Conservation (phyloP, 37 sponge, comb jelly and placozoan species). For the Beroe forskalii region DNA sequence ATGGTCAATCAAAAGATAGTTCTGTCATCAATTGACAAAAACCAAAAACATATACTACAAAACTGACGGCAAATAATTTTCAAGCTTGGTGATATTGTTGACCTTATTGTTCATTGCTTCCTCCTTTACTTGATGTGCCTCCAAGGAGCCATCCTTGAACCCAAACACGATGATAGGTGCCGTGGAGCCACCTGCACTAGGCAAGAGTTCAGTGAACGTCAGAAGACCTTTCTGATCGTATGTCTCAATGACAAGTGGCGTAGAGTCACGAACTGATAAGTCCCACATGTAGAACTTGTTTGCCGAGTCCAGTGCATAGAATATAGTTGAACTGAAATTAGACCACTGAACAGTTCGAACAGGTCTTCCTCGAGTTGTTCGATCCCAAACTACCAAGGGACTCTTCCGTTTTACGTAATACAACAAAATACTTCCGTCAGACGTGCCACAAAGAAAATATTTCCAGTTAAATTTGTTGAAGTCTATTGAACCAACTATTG, state of each 20-base stretch:
- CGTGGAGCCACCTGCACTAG: background rate
- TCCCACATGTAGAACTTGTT: constrained; percentile 63
- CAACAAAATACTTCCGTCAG: constrained; percentile 44
- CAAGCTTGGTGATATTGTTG: constrained; percentile 16
- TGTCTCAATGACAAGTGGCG: constrained; percentile 46
- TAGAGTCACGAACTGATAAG: constrained; percentile 21
- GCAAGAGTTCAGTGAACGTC: constrained; percentile 21
- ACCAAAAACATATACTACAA: no score
- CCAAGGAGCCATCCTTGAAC: constrained; percentile 47
- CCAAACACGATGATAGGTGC: background rate
- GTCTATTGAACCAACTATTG: constrained; percentile 49
- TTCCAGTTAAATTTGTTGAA: constrained; percentile 67
- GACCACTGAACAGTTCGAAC: constrained; percentile 35
- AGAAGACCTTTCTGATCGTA: constrained; percentile 44
- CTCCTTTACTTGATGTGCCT: constrained; percentile 42
- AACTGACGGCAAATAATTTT: background rate
- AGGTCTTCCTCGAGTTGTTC: constrained; percentile 20
- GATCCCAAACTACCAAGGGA: constrained; percentile 39
- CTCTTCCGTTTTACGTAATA: background rate
- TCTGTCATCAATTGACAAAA: no score
- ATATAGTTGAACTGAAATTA: constrained; percentile 16
- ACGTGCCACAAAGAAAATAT: constrained; percentile 7
- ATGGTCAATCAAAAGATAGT: no score
- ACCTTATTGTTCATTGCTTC: constrained; percentile 45
- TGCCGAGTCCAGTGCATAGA: constrained; percentile 60